phyloP scores from a whole-genome alignment of 2,113 vertebrate genomes.

The Monopterus albus region DNA sequence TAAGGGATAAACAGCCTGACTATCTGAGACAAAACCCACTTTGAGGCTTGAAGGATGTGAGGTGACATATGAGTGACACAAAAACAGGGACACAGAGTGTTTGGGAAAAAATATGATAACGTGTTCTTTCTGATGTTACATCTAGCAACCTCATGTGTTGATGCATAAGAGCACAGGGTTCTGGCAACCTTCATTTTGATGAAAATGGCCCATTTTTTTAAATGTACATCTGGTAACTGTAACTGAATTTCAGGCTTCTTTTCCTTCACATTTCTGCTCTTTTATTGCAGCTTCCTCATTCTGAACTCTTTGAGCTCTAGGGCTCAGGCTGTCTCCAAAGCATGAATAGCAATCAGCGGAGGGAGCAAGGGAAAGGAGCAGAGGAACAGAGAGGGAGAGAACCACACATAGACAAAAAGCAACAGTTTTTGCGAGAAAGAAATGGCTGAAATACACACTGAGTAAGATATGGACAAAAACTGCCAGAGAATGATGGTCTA shows the following conservation, averaged over 20 bases:
- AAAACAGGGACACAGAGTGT: not conserved
- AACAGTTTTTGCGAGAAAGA: constrained; percentile 29
- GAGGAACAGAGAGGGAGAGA: constrained; percentile 21
- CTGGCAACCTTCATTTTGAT: not conserved
- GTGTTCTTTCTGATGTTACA: not conserved
- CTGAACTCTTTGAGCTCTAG: constrained; percentile 59
- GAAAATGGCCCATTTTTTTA: not conserved
- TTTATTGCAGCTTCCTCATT: constrained; percentile 13
- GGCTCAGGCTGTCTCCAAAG: constrained; percentile 50
- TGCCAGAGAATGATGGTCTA: constrained; percentile 14
- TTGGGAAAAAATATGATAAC: not conserved
- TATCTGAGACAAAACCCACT: not conserved
- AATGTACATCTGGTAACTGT: not conserved
- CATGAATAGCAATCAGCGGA: constrained; percentile 66
- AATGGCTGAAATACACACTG: constrained; percentile 28
- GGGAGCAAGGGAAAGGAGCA: constrained; percentile 40
- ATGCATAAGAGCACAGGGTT: not conserved
- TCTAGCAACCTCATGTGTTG: not conserved
- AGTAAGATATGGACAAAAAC: constrained; percentile 27
- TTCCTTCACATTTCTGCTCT: constrained; percentile 3
- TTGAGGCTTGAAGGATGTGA: constrained; percentile 1
- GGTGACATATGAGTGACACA: not conserved
- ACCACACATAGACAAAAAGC: constrained; percentile 21
- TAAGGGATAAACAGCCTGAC: not conserved
- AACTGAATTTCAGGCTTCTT: constrained; percentile 21